Percentiles rank a stretch among this genome's conserved stretches.
phyloP scores from a whole-genome alignment of 2,888 invertebrate genomes.

The Lobophora halterata region DNA sequence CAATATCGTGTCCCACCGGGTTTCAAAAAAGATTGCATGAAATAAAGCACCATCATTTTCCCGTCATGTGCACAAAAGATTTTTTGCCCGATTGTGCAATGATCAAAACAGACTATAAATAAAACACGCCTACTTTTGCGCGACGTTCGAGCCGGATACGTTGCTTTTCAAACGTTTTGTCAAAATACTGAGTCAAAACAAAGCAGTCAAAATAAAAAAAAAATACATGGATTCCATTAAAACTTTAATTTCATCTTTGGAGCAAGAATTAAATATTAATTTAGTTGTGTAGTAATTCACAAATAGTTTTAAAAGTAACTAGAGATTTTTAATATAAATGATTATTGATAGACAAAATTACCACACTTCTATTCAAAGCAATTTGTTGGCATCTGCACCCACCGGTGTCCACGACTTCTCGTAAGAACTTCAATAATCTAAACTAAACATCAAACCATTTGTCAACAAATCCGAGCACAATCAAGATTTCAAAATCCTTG shows the following conservation, averaged over 20 bases:
- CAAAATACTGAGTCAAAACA: constrained; percentile 17
- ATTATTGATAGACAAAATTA: no score
- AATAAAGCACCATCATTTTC: constrained; percentile 46
- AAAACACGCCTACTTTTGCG: constrained; percentile 63
- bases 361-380: constrained; percentile 1
- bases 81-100: constrained; percentile 54
- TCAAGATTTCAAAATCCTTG: constrained; percentile 15
- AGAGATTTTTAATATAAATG: no score
- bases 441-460: constrained; percentile 17
- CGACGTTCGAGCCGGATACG: constrained; percentile 34
- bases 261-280: no score
- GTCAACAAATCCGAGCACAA: constrained; percentile 21
- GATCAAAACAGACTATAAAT: constrained; percentile 70
- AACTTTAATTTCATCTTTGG: no score
- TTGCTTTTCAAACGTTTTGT: constrained; percentile 11
- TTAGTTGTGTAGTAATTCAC: no score
- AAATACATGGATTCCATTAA: constrained; percentile 5
- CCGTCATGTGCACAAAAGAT: constrained; percentile 43
- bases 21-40: constrained; percentile 36
- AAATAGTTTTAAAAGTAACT: no score
- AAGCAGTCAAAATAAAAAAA: constrained; percentile 12
- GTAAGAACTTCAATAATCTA: constrained; percentile 16
- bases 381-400: not conserved
- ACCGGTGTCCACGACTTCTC: not conserved
- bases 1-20: constrained; percentile 16